Base-by-base conservation (phyloP, 2,797 vertebrate genomes). In the Xenopus petersii region DNA sequence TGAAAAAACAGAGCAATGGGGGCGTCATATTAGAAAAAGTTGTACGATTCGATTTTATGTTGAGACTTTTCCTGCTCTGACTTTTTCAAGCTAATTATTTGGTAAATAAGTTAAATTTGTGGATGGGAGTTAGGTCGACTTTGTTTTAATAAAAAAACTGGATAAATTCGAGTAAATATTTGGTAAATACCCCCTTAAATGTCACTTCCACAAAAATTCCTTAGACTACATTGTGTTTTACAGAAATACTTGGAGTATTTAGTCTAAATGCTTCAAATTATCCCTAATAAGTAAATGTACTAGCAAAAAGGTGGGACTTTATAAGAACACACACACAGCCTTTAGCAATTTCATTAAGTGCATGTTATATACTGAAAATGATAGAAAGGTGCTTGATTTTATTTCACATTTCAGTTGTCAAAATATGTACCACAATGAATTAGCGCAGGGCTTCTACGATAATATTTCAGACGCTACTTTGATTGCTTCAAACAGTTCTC, bases 241-340 rank as follows among this genome's bases (percentile, higher is more conserved):
- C n/a, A 7, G 75, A 21, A 54, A 76, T 66, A 36, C 36, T 60
- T 17, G 7, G 47, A 64, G 55, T 33, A 70, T 13, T 66, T 75
- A 75, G 30, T 51, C 54, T 71, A 70, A 71, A 75, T 49, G 54
- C 54, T 16, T 55, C 13, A 51, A 76, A 66, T 70, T 61, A 63
- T 24, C 36, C 36, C n/a, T 61, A 71, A 66, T 76, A 76, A 76
- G 15, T 66, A 67, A 70, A 75, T 68, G 67, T 71, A 67, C 62
- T 42, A 36, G 74, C 60, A 70, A 70, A 42, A 64, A 59, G 36
- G 36, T 15, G 6, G 30, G 67, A 60, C 36, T 49, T 30, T 11
- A 24, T 12, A 10, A 30, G 2, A 51, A 51, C 26, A 15, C 30
- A 16, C 30, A 16, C 3, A 15, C 10, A 24, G 61, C 30, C 61